Evolutionary conservation across 2,113 vertebrate species (phyloP), one percentile per base, ranked within the genome.

Genomic region (Recurvirostra avosetta): DNA sequence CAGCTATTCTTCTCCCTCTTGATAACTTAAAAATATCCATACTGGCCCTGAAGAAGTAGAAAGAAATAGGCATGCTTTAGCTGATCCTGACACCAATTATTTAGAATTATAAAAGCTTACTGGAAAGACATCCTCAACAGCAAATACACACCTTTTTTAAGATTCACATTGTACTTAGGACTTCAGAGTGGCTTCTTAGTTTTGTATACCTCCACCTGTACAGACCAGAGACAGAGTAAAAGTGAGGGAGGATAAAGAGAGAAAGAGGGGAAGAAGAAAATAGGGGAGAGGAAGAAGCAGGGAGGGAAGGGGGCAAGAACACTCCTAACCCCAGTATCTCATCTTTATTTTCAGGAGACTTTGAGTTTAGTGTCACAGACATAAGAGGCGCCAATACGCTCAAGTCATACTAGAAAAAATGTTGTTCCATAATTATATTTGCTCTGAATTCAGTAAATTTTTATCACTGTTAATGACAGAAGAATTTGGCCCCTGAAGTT

Each of bases 281-380:
- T 1, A 49, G 12, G 3, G 6, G 12, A 23, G 23, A 50, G 22
- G 21, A 50, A 12, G 29, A 83, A 53, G 26, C 40, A 5, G 10
- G 7, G 14, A 52, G 15, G 2, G 11, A 45, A 62, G 9, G 12
- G 3, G 3, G 20, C 22, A 80, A 77, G 27, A 66, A 50, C 26
- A 52, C 16, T 67, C 12, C 15, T 52, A 79, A 52, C 0, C 1
- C 5, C 3, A 29, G 27, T 47, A 72, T 2, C 10, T 52, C 9
- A 47, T 30, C 27, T 68, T 74, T 87, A 8, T 17, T 88, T 80
- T 81, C 55, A 34, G 14, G 9, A 67, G 7, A 63, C 12, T 73
- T 77, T n/a, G 8, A 1, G 3, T 65, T 55, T 56, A 61, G 47
- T 36, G n/a, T 26, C 0, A 0, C 38, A 72, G 26, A 75, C 4